Base-by-base conservation (phyloP, 2,797 vertebrate species). In the Lagocephalus sceleratus region DNA sequence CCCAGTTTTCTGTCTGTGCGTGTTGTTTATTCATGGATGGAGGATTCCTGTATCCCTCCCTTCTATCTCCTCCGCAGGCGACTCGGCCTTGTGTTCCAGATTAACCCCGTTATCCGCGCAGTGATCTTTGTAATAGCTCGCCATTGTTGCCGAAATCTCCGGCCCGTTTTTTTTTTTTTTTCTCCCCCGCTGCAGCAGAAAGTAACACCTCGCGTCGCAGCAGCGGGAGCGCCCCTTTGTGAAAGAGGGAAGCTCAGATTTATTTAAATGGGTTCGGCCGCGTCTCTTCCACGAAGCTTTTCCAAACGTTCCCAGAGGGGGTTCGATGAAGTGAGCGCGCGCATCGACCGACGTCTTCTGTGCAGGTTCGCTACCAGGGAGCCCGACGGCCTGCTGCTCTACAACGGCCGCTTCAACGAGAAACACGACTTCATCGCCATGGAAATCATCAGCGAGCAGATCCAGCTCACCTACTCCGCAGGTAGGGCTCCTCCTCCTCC, bases 321-420 rank as follows among this genome's bases (percentile, higher is more conserved):
- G 8, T 25, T 5, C 25, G 26, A 29, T 29, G 26, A 10, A 29
- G 11, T 10, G 26, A 29, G 26, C 26, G 8, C 4, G 26, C 3
- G 8, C 26, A 29, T 26, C 8, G 26, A 12, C 14, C 32, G 11
- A 35, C 12, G 5, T 32, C 10, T 38, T 40, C 21, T 41, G 25
- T 38, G 17, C 81, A 98, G 96, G 72, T 98, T 98, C 77, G 95
- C 95, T 62, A 97, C 95, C 6, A 92, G 84, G 78, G 94, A 95
- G 76, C 85, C 81, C 0, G 84, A 94, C 0, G 96, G 94, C 20
- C 88, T 98, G 47, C 89, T 98, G 22, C 80, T 98, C 19, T 98
- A 98, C 78, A 98, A 98, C 0, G 96, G 96, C 3, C 94, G 96
- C 71, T 98, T 98, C 84, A 98, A 98, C 0, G 94, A 97, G 76